Base-by-base conservation (phyloP, 1,140 invertebrate species). In the Drosophila carrolli region DNA sequence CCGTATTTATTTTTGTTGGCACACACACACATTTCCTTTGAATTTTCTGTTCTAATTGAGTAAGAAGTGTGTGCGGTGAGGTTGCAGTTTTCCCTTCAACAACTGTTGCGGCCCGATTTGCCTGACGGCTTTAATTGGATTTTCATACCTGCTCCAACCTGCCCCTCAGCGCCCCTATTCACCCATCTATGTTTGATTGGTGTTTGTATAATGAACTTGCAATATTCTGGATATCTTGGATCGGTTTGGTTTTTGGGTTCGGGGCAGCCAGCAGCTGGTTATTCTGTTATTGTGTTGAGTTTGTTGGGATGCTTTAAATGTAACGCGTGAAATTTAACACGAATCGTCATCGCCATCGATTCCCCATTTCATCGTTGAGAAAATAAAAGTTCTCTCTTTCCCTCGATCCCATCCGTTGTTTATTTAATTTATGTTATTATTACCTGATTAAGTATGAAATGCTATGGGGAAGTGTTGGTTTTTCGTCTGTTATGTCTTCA, bases 371-470 rank as follows among this genome's bases (percentile, higher is more conserved):
- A 70, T 54, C 63, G 51, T 38, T 73, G 75, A 51, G 72, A 88
- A 83, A 88, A 88, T 88, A 86, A 72, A 79, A 81, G 75, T 78
- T 85, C 56, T 70, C 53, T 32, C 46, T 46, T 40, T 41, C 38
- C 54, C 40, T 37, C 16, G 47, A 23, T 38, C 47, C 23, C 63
- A 57, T 72, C 65, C 51, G 61, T 88, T 88, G 84, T 88, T 88
- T 89, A 89, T 88, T 88, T 88, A 89, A 88, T 88, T 88, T 88
- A 89, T 88, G 84, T 88, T 88, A 88, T 88, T 88, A 88, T 88
- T 88, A 68, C 72, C 80, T 89, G 84, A 88, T 88, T 88, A 88
- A 89, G 79, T 80, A 81, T 85, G 81, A 66, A 73, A 77, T 63
- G 63, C 68, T 40, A 40, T 32, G 68, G 59, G 37, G 38, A 66